Percentiles rank a stretch among this genome's conserved stretches.
Conservation (phyloP, 2,797 vertebrate species). For the Myotis pilosus region DNA sequence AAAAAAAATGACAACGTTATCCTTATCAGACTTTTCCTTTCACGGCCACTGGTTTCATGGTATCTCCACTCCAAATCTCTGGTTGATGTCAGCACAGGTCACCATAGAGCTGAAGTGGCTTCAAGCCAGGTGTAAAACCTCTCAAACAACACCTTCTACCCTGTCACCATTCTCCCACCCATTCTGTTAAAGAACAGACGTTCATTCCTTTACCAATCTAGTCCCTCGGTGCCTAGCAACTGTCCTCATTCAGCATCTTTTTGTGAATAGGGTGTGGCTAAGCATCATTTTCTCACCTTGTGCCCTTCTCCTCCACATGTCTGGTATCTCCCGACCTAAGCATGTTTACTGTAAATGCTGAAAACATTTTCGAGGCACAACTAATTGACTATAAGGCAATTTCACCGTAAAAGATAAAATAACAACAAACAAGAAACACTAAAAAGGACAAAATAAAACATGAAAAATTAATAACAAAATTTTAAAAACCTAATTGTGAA, state of each 20-base stretch:
- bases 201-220: neutral
- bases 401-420: neutral
- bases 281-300: neutral
- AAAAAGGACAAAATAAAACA: neutral
- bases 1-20: neutral
- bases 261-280: neutral
- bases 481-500: neutral
- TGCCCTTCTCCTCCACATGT: no score
- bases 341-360: neutral
- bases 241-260: neutral
- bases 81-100: neutral
- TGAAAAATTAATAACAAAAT: neutral
- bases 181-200: neutral
- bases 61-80: neutral
- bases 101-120: neutral
- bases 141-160: neutral
- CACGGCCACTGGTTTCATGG: neutral
- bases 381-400: neutral
- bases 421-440: neutral
- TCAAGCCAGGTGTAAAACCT: neutral
- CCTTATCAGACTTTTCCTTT: neutral
- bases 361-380: neutral
- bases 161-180: neutral
- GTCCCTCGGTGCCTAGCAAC: neutral
- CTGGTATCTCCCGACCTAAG: neutral